Evolutionary conservation across 2,888 invertebrate genomes (phyloP).

Genomic region (Parnassius glacialis): DNA sequence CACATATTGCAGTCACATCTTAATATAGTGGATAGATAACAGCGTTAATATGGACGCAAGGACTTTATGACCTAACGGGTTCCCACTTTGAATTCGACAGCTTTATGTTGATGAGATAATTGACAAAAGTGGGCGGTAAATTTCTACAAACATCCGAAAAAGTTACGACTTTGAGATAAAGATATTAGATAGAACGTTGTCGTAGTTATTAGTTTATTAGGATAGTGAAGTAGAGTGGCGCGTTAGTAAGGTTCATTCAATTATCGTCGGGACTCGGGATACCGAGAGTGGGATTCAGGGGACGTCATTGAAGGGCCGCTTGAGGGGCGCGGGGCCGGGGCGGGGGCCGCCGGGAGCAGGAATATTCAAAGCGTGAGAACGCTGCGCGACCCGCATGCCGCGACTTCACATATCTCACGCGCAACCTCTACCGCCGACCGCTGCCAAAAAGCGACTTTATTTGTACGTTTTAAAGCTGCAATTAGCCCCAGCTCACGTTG

Average conservation of each 20-base stretch:
- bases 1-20: conserved; percentile 30
- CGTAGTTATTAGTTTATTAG: background rate
- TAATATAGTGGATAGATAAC: conserved; percentile 30
- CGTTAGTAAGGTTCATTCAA: conserved; percentile 71
- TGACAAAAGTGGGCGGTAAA: conserved; percentile 23
- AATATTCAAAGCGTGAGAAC: conserved; percentile 81
- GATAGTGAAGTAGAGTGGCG: conserved; percentile 42
- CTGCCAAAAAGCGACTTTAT: conserved; percentile 53
- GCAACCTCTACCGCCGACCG: conserved; percentile 61
- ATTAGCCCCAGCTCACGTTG: conserved; percentile 43
- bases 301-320: conserved; percentile 73
- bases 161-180: conserved; percentile 12
- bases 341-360: conserved; percentile 66
- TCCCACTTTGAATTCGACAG: conserved; percentile 17
- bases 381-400: conserved; percentile 79
- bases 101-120: conserved; percentile 27
- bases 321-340: conserved; percentile 41
- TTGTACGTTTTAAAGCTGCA: conserved; percentile 44
- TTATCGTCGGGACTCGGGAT: conserved; percentile 61
- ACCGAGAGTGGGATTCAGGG: conserved; percentile 66
- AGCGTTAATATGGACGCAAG: conserved; percentile 19
- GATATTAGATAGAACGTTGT: background rate
- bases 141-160: conserved; percentile 19
- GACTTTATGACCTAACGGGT: conserved; percentile 18
- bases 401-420: conserved; percentile 80